Evolutionary conservation across 1,140 invertebrate species (phyloP), one percentile per base, ranked within the genome.

Genomic region (Sinella curviseta): DNA sequence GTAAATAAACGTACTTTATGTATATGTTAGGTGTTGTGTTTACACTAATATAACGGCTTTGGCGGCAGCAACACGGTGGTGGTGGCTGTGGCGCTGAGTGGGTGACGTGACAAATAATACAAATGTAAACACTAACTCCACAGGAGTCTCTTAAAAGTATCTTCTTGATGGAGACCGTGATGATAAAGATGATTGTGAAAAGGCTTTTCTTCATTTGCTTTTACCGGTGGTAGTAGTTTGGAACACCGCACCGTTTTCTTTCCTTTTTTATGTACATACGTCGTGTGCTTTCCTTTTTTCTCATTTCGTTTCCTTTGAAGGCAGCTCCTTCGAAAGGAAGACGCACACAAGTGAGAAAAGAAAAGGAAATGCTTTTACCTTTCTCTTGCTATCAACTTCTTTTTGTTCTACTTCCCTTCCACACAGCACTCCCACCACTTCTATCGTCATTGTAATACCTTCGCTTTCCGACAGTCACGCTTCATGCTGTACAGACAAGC

Each of bases 331-430:
- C 30, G 73, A 75, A 35, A 33, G 31, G 36, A 79, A 36, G 33
- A 54, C 30, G 70, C 57, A 73, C 33, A 77, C 20, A 28, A 35
- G 26, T 24, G 65, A 39, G 54, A 67, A 16, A 24, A 67, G 60
- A 54, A 39, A 39, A 24, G 48, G 55, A 79, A 77, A 39, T 79
- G 48, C 34, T 60, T 35, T 39, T 33, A 24, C 34, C 75, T 54
- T n/a, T 76, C 76, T 78, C 57, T 73, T 8, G 34, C 54, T 70
- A 48, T 48, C 20, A 48, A 8, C 39, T 8, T 48, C 8, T 20
- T 48, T 48, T 48, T 48, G 39, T 48, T 48, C 39, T 20, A 48
- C 39, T 48, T 48, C 39, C 39, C 8, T 48, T 48, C 20, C 20
- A 48, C 39, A 48, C 8, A 12, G 20, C 20, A 48, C 39, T 12